Evolutionary conservation across 2,888 invertebrate genomes (phyloP).

Genomic region (Lapara coniferarum): DNA sequence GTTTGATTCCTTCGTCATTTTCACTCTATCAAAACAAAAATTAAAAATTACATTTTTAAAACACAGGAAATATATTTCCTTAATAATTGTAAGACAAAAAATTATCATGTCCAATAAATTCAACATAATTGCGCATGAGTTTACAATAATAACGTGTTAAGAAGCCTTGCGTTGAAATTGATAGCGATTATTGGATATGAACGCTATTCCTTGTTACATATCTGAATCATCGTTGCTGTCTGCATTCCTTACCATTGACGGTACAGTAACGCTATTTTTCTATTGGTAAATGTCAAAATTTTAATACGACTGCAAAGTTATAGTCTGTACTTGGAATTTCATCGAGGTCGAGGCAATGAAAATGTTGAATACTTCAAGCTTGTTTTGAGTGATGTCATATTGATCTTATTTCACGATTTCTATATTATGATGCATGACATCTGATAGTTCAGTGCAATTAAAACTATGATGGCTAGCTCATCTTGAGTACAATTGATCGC

Average conservation of each 20-base stretch:
- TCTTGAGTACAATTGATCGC: too few relatives aligned
- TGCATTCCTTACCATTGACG: constrained; percentile 46
- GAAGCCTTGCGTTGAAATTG: constrained; percentile 4
- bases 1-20: too few relatives aligned
- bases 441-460: too few relatives aligned
- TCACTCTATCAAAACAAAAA: too few relatives aligned
- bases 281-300: constrained; percentile 30
- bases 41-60: not conserved
- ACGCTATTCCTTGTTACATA: constrained; percentile 8
- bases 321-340: constrained; percentile 6
- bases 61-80: not conserved
- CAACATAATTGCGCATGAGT: constrained; percentile 7
- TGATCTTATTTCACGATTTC: too few relatives aligned
- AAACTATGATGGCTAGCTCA: too few relatives aligned
- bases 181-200: not conserved
- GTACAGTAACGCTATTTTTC: constrained; percentile 36
- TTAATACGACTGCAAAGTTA: constrained; percentile 23
- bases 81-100: not conserved
- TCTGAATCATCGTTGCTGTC: constrained; percentile 43
- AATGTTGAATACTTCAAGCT: not conserved
- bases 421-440: too few relatives aligned
- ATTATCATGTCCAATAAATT: constrained; percentile 1
- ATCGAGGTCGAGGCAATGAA: constrained; percentile 7
- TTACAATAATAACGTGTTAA: constrained; percentile 12
- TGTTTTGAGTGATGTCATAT: too few relatives aligned